Evolutionary conservation across 2,888 invertebrate species (phyloP).

Genomic region (Hypolimnas misippus): DNA sequence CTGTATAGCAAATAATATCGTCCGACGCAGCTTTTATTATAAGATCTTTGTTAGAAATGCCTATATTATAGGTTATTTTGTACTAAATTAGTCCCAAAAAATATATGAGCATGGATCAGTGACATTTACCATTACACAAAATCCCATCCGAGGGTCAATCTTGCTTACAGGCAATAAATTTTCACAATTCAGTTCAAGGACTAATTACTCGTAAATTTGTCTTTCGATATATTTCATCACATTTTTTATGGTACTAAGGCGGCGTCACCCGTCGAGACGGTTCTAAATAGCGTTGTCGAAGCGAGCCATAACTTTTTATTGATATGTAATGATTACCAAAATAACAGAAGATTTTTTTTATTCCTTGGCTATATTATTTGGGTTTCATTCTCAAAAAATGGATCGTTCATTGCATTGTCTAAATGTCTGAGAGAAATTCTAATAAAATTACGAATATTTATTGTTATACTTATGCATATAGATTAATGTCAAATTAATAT

Average conservation of each 20-base stretch:
- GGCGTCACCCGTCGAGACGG: constrained; percentile 4
- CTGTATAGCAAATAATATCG: too few relatives aligned
- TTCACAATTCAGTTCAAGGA: constrained; percentile 12
- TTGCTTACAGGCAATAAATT: constrained; percentile 12
- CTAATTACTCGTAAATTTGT: constrained; percentile 9
- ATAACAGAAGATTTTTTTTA: not conserved
- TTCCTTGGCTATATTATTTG: too few relatives aligned
- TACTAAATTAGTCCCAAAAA: too few relatives aligned
- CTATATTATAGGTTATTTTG: too few relatives aligned
- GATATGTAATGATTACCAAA: not conserved
- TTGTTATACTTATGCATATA: too few relatives aligned
- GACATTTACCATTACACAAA: not conserved
- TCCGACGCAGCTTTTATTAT: too few relatives aligned
- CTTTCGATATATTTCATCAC: constrained; percentile 3
- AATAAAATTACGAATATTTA: too few relatives aligned
- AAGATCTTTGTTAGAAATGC: too few relatives aligned
- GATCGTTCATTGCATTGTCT: too few relatives aligned
- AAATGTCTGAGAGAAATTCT: too few relatives aligned
- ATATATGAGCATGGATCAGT: not conserved
- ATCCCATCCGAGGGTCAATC: not conserved
- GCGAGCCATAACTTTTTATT: not conserved
- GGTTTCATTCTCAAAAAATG: too few relatives aligned
- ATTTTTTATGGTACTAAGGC: not conserved
- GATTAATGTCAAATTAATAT: too few relatives aligned
- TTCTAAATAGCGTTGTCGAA: not conserved